Conservation (phyloP, 1,140 invertebrate genomes). For the Leptestheria dahalacensis region DNA sequence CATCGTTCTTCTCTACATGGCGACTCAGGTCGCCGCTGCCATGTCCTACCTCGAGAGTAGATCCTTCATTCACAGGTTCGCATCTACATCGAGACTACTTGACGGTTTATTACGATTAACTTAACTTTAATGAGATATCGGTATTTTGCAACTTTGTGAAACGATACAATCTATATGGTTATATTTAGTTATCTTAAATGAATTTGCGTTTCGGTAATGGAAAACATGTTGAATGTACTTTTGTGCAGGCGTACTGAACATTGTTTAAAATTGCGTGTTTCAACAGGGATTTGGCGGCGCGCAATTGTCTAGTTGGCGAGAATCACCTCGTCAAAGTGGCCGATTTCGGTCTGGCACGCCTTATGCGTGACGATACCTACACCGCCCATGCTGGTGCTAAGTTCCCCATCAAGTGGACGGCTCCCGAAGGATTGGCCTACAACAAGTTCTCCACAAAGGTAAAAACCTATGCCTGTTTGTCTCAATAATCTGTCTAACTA, state of each 20-base stretch:
- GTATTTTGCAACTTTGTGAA: too few species aligned
- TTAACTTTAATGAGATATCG: background rate
- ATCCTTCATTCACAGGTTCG: conserved; percentile 86
- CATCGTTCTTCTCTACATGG: conserved; percentile 97
- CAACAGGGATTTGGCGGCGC: conserved; percentile 90
- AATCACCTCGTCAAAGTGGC: conserved; percentile 83
- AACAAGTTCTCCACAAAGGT: conserved; percentile 97
- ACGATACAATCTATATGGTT: too few species aligned
- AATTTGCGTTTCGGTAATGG: background rate
- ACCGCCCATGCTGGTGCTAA: conserved; percentile 96
- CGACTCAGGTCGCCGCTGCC: conserved; percentile 93
- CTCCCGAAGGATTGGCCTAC: conserved; percentile 94
- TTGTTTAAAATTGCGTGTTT: too few species aligned
- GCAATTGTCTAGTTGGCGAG: conserved; percentile 96
- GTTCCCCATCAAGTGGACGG: conserved; percentile 99
- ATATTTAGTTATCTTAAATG: background rate
- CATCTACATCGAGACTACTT: conserved; percentile 3
- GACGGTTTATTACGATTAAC: background rate
- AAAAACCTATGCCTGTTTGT: conserved; percentile 30
- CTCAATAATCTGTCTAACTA: too few species aligned
- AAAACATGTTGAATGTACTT: background rate
- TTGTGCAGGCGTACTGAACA: too few species aligned
- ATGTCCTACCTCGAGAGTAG: conserved; percentile 97
- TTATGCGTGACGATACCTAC: conserved; percentile 96
- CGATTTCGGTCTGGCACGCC: conserved; percentile 91